Evolutionary conservation across 1,140 invertebrate genomes (phyloP).

Genomic region (Drosophila pachea): DNA sequence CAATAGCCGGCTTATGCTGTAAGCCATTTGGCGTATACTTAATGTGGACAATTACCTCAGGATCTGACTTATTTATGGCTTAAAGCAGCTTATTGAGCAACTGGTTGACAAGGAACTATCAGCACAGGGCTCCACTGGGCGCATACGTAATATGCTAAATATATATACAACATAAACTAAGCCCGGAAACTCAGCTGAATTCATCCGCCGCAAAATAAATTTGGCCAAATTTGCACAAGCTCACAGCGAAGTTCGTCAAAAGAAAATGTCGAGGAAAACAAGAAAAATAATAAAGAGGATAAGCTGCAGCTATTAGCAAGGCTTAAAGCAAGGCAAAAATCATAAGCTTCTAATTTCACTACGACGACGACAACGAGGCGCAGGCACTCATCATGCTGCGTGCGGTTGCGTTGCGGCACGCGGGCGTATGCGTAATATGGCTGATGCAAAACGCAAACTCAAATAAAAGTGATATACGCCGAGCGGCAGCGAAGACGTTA

Average conservation of each 20-base stretch:
- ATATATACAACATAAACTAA: not conserved
- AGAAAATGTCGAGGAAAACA: constrained; percentile 17
- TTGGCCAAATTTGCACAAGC: constrained; percentile 26
- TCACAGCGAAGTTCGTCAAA: constrained; percentile 14
- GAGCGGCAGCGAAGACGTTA: constrained; percentile 40
- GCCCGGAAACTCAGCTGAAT: constrained; percentile 24
- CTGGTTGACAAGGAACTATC: too few species aligned
- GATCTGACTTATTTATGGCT: not conserved
- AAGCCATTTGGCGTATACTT: not conserved
- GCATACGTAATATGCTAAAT: constrained; percentile 5
- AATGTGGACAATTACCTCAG: not conserved
- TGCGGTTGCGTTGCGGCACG: constrained; percentile 37
- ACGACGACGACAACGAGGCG: constrained; percentile 12
- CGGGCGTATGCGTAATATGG: constrained; percentile 69
- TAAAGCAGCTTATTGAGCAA: too few species aligned
- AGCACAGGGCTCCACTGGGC: not conserved
- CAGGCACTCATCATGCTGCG: constrained; percentile 2
- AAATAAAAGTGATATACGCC: constrained; percentile 72
- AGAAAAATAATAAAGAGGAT: constrained; percentile 42
- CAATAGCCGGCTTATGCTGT: not conserved
- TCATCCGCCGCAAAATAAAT: constrained; percentile 38
- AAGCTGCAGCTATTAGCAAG: constrained; percentile 65
- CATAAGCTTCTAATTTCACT: constrained; percentile 70
- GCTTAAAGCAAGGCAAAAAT: constrained; percentile 62
- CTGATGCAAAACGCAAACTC: constrained; percentile 75